Evolutionary conservation across 1,140 invertebrate genomes (phyloP).

Genomic region (Lordiphosa collinella): DNA sequence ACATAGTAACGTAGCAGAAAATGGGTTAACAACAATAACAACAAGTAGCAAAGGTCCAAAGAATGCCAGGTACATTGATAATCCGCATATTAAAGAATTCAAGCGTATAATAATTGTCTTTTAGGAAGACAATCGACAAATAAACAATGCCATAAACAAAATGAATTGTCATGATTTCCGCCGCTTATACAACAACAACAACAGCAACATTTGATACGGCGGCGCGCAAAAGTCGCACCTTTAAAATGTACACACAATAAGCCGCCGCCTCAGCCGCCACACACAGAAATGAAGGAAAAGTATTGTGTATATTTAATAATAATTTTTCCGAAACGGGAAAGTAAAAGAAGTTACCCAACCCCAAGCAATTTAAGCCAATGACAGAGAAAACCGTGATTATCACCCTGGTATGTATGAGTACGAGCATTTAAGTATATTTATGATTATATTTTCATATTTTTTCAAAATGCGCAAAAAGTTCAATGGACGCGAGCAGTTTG

Average conservation of each 20-base stretch:
- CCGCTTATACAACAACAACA: constrained; percentile 50
- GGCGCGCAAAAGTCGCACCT: constrained; percentile 54
- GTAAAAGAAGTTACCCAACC: constrained; percentile 12
- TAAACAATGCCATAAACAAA: constrained; percentile 66
- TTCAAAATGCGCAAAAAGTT: neutral
- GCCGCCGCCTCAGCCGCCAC: constrained; percentile 2
- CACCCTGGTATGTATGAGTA: neutral
- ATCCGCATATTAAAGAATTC: constrained; percentile 40
- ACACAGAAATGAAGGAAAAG: constrained; percentile 23
- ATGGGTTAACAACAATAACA: constrained; percentile 30
- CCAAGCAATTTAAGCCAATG: constrained; percentile 12
- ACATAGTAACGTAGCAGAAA: constrained; percentile 35
- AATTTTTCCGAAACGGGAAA: constrained; percentile 15
- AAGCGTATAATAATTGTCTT: constrained; percentile 57
- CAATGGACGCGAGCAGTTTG: constrained; percentile 5
- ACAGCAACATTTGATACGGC: constrained; percentile 38
- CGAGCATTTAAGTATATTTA: no score
- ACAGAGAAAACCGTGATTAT: constrained; percentile 9
- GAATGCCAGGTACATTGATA: constrained; percentile 11
- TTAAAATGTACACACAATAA: constrained; percentile 35
- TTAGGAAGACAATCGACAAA: constrained; percentile 26
- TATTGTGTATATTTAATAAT: constrained; percentile 13
- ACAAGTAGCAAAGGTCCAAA: constrained; percentile 4
- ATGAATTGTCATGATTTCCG: constrained; percentile 69
- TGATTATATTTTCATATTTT: no score